A percentile compares a stretch with the other conserved stretches of the same genome.
Evolutionary conservation across 2,113 vertebrate species (phyloP).

Genomic region (Dasyprocta punctata): DNA sequence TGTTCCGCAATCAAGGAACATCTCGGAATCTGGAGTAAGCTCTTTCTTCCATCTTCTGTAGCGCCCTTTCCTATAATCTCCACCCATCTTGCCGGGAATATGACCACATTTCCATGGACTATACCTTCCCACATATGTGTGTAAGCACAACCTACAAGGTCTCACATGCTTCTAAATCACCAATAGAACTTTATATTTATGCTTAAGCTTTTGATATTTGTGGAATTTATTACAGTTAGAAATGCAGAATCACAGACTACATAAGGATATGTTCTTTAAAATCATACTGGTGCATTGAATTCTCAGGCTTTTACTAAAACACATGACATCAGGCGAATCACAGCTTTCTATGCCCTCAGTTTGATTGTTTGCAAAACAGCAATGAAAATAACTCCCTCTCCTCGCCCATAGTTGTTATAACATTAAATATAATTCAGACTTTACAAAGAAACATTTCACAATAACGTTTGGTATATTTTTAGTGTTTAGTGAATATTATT

Average conservation of each 20-base stretch:
- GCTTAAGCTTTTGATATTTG: background rate
- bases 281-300: background rate
- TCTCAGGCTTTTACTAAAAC: background rate
- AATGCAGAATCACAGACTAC: background rate
- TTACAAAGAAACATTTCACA: background rate
- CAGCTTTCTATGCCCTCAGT: background rate
- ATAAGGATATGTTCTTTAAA: background rate
- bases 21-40: background rate
- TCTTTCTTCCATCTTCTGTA: background rate
- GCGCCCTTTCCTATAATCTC: background rate
- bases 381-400: background rate
- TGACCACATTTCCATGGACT: background rate
- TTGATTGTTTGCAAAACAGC: background rate
- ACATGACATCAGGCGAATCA: background rate
- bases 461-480: background rate
- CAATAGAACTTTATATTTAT: background rate
- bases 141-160: fast-evolving
- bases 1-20: background rate
- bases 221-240: background rate
- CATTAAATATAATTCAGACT: background rate
- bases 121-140: background rate
- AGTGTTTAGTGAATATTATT: background rate
- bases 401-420: background rate
- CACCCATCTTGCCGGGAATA: fast-evolving
- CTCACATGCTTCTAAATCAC: background rate